Conservation (phyloP, 2,888 invertebrate species). For the Caenorhabditis becei region DNA sequence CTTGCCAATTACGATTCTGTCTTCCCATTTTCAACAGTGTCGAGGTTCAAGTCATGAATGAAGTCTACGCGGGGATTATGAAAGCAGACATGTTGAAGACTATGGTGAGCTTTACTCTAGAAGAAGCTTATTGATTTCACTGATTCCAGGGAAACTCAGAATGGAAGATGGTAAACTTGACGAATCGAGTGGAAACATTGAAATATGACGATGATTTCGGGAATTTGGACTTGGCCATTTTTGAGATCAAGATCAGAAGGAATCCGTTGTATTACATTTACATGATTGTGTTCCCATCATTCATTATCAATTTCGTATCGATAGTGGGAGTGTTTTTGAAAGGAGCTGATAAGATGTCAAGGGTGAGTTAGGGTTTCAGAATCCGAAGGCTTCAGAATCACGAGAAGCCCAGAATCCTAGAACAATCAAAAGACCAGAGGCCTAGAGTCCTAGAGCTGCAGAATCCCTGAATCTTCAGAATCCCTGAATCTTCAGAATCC, state of each 20-base stretch:
- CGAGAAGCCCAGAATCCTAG: too few species aligned
- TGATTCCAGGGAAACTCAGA: constrained; percentile 42
- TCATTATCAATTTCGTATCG: constrained; percentile 43
- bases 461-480: too few species aligned
- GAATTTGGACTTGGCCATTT: constrained; percentile 3
- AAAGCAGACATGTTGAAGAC: constrained; percentile 15
- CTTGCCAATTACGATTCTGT: constrained; percentile 26
- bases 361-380: constrained; percentile 6
- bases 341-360: constrained; percentile 34
- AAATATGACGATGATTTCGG: constrained; percentile 13
- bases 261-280: constrained; percentile 51
- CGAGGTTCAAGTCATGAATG: constrained; percentile 13
- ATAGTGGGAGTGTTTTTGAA: constrained; percentile 51
- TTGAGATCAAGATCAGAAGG: constrained; percentile 33
- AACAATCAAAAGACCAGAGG: too few species aligned
- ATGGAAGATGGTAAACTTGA: constrained; percentile 23
- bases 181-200: constrained; percentile 16
- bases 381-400: too few species aligned
- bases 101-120: too few species aligned
- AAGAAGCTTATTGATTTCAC: too few species aligned
- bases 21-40: constrained; percentile 19
- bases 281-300: constrained; percentile 50
- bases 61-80: constrained; percentile 28
- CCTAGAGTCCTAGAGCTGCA: too few species aligned
- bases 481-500: too few species aligned